These are phyloP conservation scores for Drosophila lacteicornis DNA, from an alignment of 1,140 invertebrate genomes.

Conservation along the genomic window DNA sequence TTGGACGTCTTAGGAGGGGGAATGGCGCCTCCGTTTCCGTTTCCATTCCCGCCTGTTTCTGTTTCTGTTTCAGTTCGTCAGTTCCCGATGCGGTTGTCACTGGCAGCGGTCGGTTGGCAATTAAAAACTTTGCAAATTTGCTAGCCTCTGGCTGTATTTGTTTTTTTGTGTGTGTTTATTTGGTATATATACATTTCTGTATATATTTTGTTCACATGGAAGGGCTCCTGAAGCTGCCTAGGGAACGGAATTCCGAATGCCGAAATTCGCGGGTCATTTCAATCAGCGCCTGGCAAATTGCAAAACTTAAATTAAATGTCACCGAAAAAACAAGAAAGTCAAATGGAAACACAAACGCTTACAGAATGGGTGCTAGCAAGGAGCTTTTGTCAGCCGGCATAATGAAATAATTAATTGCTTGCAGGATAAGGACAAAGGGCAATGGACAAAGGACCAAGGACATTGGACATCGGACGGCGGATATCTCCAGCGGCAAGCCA, in stretches of 20 bases:
- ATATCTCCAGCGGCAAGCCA: slow-evolving; percentile 55
- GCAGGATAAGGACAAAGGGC: slow-evolving; percentile 37
- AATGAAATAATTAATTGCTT: slow-evolving; percentile 74
- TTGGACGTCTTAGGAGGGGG: background rate
- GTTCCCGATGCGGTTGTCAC: slow-evolving; percentile 63
- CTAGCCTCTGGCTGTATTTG: slow-evolving; percentile 30
- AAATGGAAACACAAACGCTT: background rate
- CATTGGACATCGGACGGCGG: slow-evolving; percentile 13
- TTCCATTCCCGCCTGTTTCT: background rate
- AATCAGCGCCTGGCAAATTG: slow-evolving; percentile 72
- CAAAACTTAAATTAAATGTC: slow-evolving; percentile 82
- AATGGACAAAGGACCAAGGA: slow-evolving; percentile 24
- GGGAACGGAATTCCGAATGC: background rate
- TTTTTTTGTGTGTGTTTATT: slow-evolving; percentile 22
- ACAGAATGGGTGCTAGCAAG: slow-evolving; percentile 19
- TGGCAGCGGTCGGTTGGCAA: slow-evolving; percentile 75
- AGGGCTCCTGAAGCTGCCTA: slow-evolving; percentile 8
- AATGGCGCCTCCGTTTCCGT: slow-evolving; percentile 21
- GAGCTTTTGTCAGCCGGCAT: slow-evolving; percentile 56
- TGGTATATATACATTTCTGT: background rate
- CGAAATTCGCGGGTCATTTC: slow-evolving; percentile 48
- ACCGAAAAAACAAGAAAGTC: slow-evolving; percentile 35
- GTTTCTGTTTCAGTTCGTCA: background rate
- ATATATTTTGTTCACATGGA: slow-evolving; percentile 24
- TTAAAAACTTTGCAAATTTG: slow-evolving; percentile 76